phyloP scores from a whole-genome alignment of 2,113 vertebrate species.

The Micronycteris hirsuta region DNA sequence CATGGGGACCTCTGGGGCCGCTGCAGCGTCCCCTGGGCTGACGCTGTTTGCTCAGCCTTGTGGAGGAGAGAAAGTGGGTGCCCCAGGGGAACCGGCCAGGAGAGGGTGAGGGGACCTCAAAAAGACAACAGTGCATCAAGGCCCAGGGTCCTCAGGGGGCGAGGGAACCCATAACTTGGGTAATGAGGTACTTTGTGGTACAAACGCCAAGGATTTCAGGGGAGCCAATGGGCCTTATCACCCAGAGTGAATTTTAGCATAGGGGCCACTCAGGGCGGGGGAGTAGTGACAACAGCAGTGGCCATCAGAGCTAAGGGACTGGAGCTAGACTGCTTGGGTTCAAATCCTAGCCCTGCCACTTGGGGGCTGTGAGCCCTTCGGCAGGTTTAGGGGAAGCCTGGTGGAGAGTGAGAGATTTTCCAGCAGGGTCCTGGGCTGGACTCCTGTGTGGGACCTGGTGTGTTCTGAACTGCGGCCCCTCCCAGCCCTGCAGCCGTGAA shows the following conservation, averaged over 20 bases:
- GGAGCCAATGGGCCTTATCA: not conserved
- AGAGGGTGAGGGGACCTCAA: not conserved
- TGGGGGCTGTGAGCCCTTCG: not conserved
- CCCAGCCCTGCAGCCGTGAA: not conserved
- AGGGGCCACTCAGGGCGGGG: not conserved
- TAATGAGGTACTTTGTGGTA: not conserved
- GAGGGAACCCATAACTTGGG: not conserved
- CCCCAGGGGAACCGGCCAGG: not conserved
- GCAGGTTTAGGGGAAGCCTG: not conserved
- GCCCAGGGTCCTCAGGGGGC: not conserved
- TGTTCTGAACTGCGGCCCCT: accelerated
- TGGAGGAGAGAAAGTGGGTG: not conserved
- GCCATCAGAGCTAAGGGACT: not conserved
- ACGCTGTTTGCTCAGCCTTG: not conserved
- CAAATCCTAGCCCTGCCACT: not conserved
- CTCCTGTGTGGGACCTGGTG: not conserved
- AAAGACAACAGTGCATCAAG: not conserved
- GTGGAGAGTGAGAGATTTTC: not conserved
- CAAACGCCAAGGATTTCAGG: not conserved
- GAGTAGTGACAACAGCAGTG: not conserved
- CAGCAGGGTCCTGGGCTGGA: not conserved
- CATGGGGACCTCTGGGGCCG: not conserved
- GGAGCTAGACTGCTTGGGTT: not conserved
- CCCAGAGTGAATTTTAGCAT: not conserved
- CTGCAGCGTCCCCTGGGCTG: not conserved